Conservation (phyloP, 2,113 vertebrate genomes). For the Oplegnathus fasciatus region DNA sequence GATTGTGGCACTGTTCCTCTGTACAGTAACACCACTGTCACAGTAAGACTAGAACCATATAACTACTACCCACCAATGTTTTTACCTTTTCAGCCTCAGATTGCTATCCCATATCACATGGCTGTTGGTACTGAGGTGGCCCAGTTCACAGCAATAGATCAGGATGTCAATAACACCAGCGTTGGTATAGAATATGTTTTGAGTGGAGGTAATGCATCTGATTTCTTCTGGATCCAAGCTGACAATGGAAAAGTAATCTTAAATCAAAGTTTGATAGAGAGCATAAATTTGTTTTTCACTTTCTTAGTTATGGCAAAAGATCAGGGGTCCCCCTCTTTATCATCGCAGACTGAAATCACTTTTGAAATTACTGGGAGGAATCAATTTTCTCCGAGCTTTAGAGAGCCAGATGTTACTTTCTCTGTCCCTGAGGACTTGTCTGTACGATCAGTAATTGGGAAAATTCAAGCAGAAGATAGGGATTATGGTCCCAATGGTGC, state of each 20-base stretch:
- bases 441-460: constrained; percentile 80
- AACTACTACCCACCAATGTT: constrained; percentile 82
- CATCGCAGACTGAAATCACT: constrained; percentile 70
- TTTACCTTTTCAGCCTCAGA: constrained; percentile 62
- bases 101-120: constrained; percentile 77
- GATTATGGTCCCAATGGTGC: constrained; percentile 82
- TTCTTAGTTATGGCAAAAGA: constrained; percentile 77
- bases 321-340: constrained; percentile 77
- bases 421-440: constrained; percentile 82
- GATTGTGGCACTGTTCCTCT: constrained; percentile 77
- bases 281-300: constrained; percentile 56
- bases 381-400: constrained; percentile 78
- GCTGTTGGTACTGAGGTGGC: constrained; percentile 75
- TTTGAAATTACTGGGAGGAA: constrained; percentile 81
- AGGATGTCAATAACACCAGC: constrained; percentile 66
- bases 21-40: constrained; percentile 68
- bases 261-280: constrained; percentile 62
- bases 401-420: constrained; percentile 61
- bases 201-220: constrained; percentile 81
- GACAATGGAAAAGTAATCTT: constrained; percentile 76
- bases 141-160: constrained; percentile 78
- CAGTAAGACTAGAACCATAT: constrained; percentile 72
- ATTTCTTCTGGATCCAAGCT: constrained; percentile 77
- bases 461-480: constrained; percentile 79
- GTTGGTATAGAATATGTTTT: constrained; percentile 69